Percentiles rank a stretch among this genome's conserved stretches.
phyloP scores from a whole-genome alignment of 2,113 vertebrate species.

The Gobius niger region DNA sequence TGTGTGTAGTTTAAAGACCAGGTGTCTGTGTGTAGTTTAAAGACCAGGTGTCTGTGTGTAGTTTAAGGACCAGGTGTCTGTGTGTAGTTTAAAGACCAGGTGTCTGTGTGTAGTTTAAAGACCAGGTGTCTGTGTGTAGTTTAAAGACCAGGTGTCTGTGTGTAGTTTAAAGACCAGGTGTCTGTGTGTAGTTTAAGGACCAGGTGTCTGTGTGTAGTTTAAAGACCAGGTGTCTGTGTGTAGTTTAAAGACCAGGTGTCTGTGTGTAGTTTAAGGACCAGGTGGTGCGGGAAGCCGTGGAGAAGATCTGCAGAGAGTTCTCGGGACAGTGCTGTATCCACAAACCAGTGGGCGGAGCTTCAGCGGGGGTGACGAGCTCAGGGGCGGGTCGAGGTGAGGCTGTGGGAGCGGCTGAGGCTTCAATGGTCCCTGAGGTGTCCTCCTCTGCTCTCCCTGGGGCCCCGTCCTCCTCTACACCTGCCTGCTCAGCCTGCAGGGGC shows the following conservation, averaged over 20 bases:
- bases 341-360: conserved; percentile 66
- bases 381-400: conserved; percentile 46
- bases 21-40: too few species aligned
- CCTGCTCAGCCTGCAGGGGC: conserved; percentile 86
- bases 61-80: too few species aligned
- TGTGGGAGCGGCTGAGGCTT: conserved; percentile 42
- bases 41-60: too few species aligned
- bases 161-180: too few species aligned
- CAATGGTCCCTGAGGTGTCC: conserved; percentile 66
- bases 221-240: background rate
- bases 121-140: too few species aligned
- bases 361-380: conserved; percentile 7
- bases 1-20: too few species aligned
- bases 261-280: conserved; percentile 89
- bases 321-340: conserved; percentile 86
- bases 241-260: conserved; percentile 83
- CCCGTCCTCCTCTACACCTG: conserved; percentile 76
- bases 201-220: too few species aligned
- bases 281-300: conserved; percentile 92
- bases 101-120: too few species aligned
- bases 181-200: too few species aligned
- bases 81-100: too few species aligned
- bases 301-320: conserved; percentile 90
- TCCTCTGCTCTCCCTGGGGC: conserved; percentile 66
- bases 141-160: too few species aligned